Evolutionary conservation across 2,113 vertebrate species (phyloP).

Genomic region (Catagonus wagneri): DNA sequence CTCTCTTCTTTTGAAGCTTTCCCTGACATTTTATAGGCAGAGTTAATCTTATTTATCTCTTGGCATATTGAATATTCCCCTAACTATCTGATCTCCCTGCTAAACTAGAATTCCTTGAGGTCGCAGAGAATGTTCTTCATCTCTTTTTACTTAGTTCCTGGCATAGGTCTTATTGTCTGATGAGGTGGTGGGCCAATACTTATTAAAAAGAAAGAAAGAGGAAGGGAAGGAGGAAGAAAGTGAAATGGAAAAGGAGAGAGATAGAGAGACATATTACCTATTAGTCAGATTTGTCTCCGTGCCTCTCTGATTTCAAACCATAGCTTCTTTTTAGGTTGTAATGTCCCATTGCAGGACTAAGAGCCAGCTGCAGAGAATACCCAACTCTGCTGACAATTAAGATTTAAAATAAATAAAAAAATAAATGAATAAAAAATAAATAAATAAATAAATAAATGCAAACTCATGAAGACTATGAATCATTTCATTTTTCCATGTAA

Average conservation of each 20-base stretch:
- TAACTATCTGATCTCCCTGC: constrained; percentile 8
- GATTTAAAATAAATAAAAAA: neutral
- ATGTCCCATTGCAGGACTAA: neutral
- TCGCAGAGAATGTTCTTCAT: neutral
- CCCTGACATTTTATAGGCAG: neutral
- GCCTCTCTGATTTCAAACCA: neutral
- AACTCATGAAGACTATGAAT: constrained; percentile 39
- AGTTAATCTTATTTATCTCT: constrained; percentile 26
- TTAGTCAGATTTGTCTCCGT: neutral
- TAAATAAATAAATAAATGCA: neutral
- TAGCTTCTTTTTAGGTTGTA: neutral
- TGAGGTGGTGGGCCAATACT: neutral
- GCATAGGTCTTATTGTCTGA: neutral
- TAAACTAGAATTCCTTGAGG: constrained; percentile 17
- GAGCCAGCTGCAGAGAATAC: constrained; percentile 45
- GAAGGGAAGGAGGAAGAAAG: neutral
- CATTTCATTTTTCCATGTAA: constrained; percentile 59
- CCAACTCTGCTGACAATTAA: constrained; percentile 41
- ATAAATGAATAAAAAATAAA: neutral
- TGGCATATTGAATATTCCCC: neutral
- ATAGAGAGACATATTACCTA: neutral
- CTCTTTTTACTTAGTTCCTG: neutral
- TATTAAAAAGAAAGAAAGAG: neutral
- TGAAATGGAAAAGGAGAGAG: neutral
- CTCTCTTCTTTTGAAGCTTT: constrained; percentile 11